phyloP scores from a whole-genome alignment of 2,797 vertebrate genomes.

The Sebastes vulpes region DNA sequence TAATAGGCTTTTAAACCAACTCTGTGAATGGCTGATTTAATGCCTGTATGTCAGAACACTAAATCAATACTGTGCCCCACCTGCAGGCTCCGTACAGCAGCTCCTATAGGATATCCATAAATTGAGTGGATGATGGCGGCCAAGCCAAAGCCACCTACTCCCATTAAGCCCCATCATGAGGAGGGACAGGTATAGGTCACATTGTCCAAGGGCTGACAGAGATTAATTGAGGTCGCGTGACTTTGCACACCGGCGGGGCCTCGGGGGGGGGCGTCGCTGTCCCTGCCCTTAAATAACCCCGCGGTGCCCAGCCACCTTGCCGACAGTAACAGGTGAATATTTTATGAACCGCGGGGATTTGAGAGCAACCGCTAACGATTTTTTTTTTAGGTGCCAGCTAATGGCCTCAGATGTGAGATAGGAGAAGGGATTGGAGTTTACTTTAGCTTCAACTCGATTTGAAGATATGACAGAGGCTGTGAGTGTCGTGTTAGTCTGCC shows the following conservation, averaged over 20 bases:
- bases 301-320: slow-evolving; percentile 40
- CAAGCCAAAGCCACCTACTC: slow-evolving; percentile 59
- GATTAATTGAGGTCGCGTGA: slow-evolving; percentile 75
- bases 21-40: slow-evolving; percentile 57
- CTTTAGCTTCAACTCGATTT: slow-evolving; percentile 23
- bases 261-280: slow-evolving; percentile 26
- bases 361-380: slow-evolving; percentile 35
- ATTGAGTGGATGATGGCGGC: slow-evolving; percentile 65
- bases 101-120: slow-evolving; percentile 74
- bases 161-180: slow-evolving; percentile 61
- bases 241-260: slow-evolving; percentile 31
- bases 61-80: slow-evolving; percentile 57
- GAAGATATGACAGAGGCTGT: slow-evolving; percentile 18
- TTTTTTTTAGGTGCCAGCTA: slow-evolving; percentile 28
- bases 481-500: slow-evolving; percentile 25
- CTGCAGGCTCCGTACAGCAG: slow-evolving; percentile 32
- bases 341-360: slow-evolving; percentile 67
- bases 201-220: slow-evolving; percentile 69
- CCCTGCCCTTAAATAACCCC: slow-evolving; percentile 60
- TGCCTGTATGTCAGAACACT: slow-evolving; percentile 45
- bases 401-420: slow-evolving; percentile 36
- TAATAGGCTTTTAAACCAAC: slow-evolving; percentile 65
- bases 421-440: slow-evolving; percentile 19
- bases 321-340: slow-evolving; percentile 75
- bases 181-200: slow-evolving; percentile 75